Conservation (phyloP, 2,113 vertebrate genomes). For the Pachyramphus minor region DNA sequence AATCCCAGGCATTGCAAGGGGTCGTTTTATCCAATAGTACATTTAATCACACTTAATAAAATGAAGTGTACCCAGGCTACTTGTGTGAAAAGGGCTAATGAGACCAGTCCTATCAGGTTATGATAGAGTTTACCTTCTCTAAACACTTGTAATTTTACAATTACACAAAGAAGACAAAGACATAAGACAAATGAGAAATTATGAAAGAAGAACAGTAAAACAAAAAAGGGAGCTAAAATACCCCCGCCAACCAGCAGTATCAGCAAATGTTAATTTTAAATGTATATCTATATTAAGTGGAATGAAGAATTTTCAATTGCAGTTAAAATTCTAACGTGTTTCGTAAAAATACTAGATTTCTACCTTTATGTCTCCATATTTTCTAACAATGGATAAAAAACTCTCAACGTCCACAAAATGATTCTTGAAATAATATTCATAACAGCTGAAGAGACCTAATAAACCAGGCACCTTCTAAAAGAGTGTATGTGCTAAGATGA, state of each 20-base stretch:
- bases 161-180: neutral
- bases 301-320: neutral
- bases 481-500: neutral
- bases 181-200: neutral
- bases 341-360: neutral
- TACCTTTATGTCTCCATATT: neutral
- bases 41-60: neutral
- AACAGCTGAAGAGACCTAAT: neutral
- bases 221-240: neutral
- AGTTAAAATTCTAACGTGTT: neutral
- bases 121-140: neutral
- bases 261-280: neutral
- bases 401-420: neutral
- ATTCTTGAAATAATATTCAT: neutral
- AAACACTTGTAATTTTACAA: neutral
- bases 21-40: neutral
- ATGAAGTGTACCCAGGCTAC: neutral
- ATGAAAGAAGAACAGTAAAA: neutral
- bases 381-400: neutral
- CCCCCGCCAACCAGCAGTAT: neutral
- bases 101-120: neutral
- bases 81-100: neutral
- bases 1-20: neutral
- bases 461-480: neutral
- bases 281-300: rapidly evolving